Conservation (phyloP, 2,888 invertebrate species). For the Ectemnius continuus region DNA sequence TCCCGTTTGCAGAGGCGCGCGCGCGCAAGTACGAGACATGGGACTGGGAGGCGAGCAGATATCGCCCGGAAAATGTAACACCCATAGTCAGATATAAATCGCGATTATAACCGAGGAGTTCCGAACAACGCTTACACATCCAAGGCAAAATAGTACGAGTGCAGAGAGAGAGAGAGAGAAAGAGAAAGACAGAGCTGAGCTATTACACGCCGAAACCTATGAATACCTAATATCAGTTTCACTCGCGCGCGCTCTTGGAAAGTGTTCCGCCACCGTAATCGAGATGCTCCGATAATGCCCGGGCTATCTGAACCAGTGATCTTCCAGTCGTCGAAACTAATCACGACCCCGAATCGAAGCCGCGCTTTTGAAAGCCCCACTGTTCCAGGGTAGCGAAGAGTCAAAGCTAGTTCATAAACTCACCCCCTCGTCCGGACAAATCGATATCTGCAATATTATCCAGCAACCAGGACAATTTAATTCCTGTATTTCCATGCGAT, state of each 20-base stretch:
- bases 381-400: no score
- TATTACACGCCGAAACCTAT: background rate
- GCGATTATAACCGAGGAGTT: slow-evolving; percentile 38
- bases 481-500: no score
- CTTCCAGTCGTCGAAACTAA: no score
- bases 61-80: slow-evolving; percentile 44
- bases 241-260: background rate
- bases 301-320: background rate
- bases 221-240: slow-evolving; percentile 5
- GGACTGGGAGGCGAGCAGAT: slow-evolving; percentile 22
- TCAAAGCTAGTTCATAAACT: no score
- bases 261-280: background rate
- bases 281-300: background rate
- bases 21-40: background rate
- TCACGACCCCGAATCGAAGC: no score
- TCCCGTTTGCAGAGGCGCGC: no score
- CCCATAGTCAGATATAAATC: slow-evolving; percentile 52
- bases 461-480: no score
- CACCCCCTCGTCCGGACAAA: no score
- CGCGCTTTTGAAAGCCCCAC: no score
- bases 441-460: no score
- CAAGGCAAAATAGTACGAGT: background rate
- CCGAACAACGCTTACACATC: slow-evolving; percentile 14
- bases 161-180: background rate
- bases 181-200: background rate